phyloP scores from a whole-genome alignment of 1,140 invertebrate species.

The Popillia japonica region DNA sequence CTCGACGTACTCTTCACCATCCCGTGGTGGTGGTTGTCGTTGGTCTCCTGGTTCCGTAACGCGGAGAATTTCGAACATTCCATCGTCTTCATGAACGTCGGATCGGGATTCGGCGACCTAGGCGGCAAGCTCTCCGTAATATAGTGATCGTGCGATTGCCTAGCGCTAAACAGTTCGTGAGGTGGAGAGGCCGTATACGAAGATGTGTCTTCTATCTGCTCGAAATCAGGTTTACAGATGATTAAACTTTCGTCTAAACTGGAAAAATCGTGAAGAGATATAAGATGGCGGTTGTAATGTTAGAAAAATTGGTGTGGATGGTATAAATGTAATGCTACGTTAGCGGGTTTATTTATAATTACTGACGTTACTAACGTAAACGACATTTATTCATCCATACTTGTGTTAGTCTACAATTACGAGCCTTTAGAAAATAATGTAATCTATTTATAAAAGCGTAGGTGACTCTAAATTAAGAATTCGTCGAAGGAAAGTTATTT shows the following conservation, averaged over 20 bases:
- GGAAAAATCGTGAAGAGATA: slow-evolving; percentile 36
- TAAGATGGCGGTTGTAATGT: too few species aligned
- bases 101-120: slow-evolving; percentile 52
- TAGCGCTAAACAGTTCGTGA: slow-evolving; percentile 36
- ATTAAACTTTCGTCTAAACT: slow-evolving; percentile 69
- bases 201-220: slow-evolving; percentile 45
- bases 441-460: too few species aligned
- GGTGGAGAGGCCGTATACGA: slow-evolving; percentile 35
- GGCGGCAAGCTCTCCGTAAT: slow-evolving; percentile 45
- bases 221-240: slow-evolving; percentile 35
- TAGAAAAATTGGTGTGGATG: too few species aligned
- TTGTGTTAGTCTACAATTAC: too few species aligned
- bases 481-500: too few species aligned
- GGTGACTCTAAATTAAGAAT: too few species aligned
- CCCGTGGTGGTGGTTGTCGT: slow-evolving; percentile 39
- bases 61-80: slow-evolving; percentile 57
- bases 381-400: too few species aligned
- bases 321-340: too few species aligned
- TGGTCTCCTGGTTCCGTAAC: slow-evolving; percentile 48
- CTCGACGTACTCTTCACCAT: slow-evolving; percentile 63
- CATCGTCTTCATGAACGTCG: slow-evolving; percentile 59
- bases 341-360: too few species aligned
- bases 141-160: slow-evolving; percentile 23
- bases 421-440: too few species aligned
- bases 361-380: too few species aligned